A percentile compares a stretch with the other conserved stretches of the same genome.
These are phyloP conservation scores for Zaprionus gabonicus DNA, from an alignment of 1,140 invertebrate genomes.

Conservation along the genomic window DNA sequence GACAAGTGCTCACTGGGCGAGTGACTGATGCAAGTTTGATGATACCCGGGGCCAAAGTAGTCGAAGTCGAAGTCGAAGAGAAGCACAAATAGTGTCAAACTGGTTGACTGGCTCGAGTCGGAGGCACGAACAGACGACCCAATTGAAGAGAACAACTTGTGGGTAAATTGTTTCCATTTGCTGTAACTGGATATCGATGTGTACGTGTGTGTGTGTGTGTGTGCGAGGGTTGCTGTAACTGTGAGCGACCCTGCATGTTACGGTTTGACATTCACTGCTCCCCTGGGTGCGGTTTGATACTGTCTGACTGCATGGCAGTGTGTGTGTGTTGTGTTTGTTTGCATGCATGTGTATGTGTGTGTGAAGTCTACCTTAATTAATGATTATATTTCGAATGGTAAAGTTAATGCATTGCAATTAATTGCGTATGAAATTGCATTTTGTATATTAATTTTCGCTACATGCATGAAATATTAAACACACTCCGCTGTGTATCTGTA, in stretches of 20 bases:
- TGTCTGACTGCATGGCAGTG: not conserved
- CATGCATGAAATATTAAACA: constrained; percentile 18
- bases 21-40: constrained; percentile 48
- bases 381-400: constrained; percentile 15
- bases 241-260: not conserved
- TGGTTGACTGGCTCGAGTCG: constrained; percentile 23
- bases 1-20: constrained; percentile 35
- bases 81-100: constrained; percentile 32
- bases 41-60: constrained; percentile 1
- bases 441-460: constrained; percentile 21
- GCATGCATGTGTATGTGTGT: not conserved
- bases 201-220: not conserved
- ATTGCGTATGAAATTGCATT: constrained; percentile 37
- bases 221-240: constrained; percentile 17
- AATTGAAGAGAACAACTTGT: constrained; percentile 20
- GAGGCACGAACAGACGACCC: not conserved
- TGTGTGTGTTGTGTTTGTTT: not conserved
- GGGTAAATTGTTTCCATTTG: constrained; percentile 32
- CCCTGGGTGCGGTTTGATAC: constrained; percentile 27
- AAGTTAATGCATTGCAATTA: constrained; percentile 36
- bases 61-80: not conserved
- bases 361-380: constrained; percentile 20
- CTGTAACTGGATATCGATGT: constrained; percentile 6
- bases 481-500: constrained; percentile 7
- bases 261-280: constrained; percentile 30